Conservation (phyloP, 1,140 invertebrate species). For the Acromyrmex charruanus region DNA sequence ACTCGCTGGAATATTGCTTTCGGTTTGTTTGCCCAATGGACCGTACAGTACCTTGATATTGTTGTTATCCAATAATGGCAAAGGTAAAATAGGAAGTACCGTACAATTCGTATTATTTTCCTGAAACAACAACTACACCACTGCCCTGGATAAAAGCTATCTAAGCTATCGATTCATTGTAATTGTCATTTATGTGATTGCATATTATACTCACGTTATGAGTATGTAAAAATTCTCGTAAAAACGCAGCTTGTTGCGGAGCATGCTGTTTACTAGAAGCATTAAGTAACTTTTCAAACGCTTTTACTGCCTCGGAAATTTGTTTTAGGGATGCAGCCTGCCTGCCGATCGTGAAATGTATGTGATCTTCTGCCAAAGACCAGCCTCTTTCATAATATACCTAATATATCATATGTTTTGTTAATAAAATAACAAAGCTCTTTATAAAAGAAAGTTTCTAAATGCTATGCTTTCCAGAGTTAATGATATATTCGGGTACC, state of each 20-base stretch:
- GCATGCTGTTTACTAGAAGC: conserved; percentile 92
- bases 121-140: conserved; percentile 85
- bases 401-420: conserved; percentile 81
- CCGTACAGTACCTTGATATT: conserved; percentile 90
- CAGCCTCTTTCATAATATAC: conserved; percentile 94
- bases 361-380: conserved; percentile 97
- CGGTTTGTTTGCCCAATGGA: conserved; percentile 82
- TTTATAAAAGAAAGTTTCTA: neutral
- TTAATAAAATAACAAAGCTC: neutral
- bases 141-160: neutral
- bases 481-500: conserved; percentile 25
- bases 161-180: neutral
- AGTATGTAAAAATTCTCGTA: conserved; percentile 95
- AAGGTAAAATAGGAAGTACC: conserved; percentile 88
- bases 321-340: conserved; percentile 94
- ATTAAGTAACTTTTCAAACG: conserved; percentile 93
- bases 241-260: conserved; percentile 93
- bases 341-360: conserved; percentile 96
- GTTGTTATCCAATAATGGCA: conserved; percentile 90
- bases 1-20: conserved; percentile 77
- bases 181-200: neutral
- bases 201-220: conserved; percentile 89
- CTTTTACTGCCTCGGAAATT: conserved; percentile 91
- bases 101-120: conserved; percentile 85
- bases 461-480: neutral